A percentile compares a stretch with the other conserved stretches of the same genome.
Conservation (phyloP, 1,140 invertebrate species). For the Drosophila malerkotliana region DNA sequence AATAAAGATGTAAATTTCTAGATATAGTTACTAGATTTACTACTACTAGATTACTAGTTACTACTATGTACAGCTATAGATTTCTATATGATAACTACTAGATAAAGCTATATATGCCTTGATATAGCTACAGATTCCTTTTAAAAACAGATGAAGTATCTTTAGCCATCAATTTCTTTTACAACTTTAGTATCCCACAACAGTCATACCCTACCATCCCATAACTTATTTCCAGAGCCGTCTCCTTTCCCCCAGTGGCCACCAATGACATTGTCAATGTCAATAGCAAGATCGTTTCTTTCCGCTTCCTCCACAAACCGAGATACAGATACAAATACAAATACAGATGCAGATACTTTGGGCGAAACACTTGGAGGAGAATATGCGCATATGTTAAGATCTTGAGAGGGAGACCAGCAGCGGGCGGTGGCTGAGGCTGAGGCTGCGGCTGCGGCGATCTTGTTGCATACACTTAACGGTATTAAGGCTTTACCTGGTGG, state of each 20-base stretch:
- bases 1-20: too few relatives aligned
- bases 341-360: neutral
- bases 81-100: too few relatives aligned
- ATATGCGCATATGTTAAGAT: conserved; percentile 74
- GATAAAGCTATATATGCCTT: too few relatives aligned
- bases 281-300: conserved; percentile 61
- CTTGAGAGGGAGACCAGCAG: conserved; percentile 11
- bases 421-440: too few relatives aligned
- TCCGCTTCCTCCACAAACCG: conserved; percentile 13
- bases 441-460: conserved; percentile 30
- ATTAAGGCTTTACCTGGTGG: conserved; percentile 56
- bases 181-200: neutral
- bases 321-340: too few relatives aligned
- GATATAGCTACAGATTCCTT: too few relatives aligned
- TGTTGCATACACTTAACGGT: conserved; percentile 73
- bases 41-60: too few relatives aligned
- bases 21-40: too few relatives aligned
- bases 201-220: neutral
- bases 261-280: conserved; percentile 73
- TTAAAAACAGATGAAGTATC: neutral
- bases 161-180: neutral
- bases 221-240: conserved; percentile 1
- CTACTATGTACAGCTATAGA: too few relatives aligned
- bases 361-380: neutral
- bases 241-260: neutral